Conservation (phyloP, 2,797 vertebrate genomes). For the Clarias fuscus region DNA sequence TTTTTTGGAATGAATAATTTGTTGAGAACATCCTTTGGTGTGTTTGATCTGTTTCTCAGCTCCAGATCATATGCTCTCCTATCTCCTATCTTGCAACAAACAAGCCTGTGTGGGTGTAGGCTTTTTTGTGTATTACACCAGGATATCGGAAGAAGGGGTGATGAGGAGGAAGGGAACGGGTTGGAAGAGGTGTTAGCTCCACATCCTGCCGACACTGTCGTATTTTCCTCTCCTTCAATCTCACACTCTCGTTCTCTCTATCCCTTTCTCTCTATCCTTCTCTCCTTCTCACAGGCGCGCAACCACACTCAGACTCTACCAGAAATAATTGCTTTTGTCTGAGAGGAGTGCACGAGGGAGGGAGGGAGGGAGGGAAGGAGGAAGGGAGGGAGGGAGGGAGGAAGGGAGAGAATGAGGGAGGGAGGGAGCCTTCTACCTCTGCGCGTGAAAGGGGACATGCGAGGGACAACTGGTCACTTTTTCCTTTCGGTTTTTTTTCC, state of each 20-base stretch:
- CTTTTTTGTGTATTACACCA: conserved; percentile 32
- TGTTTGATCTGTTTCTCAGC: conserved; percentile 21
- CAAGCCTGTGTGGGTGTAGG: background rate
- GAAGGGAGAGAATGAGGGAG: background rate
- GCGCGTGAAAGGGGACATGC: conserved; percentile 75
- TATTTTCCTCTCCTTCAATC: conserved; percentile 76
- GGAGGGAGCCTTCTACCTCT: conserved; percentile 71
- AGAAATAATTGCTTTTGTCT: conserved; percentile 98
- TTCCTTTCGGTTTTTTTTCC: conserved; percentile 62
- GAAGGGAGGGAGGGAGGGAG: background rate
- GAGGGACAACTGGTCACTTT: conserved; percentile 81
- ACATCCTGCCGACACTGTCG: conserved; percentile 70
- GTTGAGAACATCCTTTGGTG: conserved; percentile 10
- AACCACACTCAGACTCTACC: conserved; percentile 84
- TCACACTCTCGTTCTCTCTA: conserved; percentile 74
- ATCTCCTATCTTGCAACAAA: conserved; percentile 7
- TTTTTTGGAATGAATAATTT: conserved; percentile 25
- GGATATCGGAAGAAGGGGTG: conserved; percentile 29
- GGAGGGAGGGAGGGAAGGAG: background rate
- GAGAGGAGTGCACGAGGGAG: conserved; percentile 76
- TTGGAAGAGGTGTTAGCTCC: conserved; percentile 67
- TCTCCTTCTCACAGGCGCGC: conserved; percentile 72
- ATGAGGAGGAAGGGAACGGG: conserved; percentile 58
- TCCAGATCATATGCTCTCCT: background rate
- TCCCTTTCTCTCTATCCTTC: conserved; percentile 66